Evolutionary conservation across 2,888 invertebrate species (phyloP).

Genomic region (Mongoloraphidia duomilia): DNA sequence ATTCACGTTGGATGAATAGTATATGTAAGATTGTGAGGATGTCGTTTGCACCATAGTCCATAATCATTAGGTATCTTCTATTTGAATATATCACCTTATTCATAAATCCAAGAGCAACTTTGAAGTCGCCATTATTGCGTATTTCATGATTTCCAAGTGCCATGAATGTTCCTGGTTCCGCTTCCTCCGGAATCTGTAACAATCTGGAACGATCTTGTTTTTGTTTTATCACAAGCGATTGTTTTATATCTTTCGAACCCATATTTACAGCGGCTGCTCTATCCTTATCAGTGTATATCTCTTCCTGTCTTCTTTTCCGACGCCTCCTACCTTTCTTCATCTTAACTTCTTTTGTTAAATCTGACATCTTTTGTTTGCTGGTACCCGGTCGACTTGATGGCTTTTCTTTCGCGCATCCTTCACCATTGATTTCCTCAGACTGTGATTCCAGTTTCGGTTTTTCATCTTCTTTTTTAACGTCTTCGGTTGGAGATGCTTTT

Average conservation of each 20-base stretch:
- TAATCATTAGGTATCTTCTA: no score
- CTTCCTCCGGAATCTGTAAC: constrained; percentile 61
- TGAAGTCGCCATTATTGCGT: constrained; percentile 49
- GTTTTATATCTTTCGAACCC: constrained; percentile 78
- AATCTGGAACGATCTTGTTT: constrained; percentile 60
- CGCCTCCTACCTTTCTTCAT: constrained; percentile 26
- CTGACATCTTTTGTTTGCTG: constrained; percentile 6
- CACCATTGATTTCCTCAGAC: not conserved
- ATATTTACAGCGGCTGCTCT: constrained; percentile 79
- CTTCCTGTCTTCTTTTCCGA: constrained; percentile 39
- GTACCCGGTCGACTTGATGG: not conserved
- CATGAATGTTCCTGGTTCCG: constrained; percentile 60
- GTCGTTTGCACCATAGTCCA: no score
- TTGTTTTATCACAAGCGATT: constrained; percentile 64
- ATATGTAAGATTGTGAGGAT: no score
- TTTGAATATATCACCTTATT: constrained; percentile 46
- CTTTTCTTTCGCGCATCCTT: not conserved
- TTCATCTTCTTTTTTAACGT: constrained; percentile 14
- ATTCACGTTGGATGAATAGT: no score
- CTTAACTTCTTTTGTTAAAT: constrained; percentile 21
- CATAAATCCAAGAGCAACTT: constrained; percentile 59
- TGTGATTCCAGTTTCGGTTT: constrained; percentile 17
- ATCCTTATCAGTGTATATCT: constrained; percentile 81
- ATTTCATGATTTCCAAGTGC: constrained; percentile 65
- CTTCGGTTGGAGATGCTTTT: constrained; percentile 18